Evolutionary conservation across 2,113 vertebrate species (phyloP).

Genomic region (Phalacrocorax carbo): DNA sequence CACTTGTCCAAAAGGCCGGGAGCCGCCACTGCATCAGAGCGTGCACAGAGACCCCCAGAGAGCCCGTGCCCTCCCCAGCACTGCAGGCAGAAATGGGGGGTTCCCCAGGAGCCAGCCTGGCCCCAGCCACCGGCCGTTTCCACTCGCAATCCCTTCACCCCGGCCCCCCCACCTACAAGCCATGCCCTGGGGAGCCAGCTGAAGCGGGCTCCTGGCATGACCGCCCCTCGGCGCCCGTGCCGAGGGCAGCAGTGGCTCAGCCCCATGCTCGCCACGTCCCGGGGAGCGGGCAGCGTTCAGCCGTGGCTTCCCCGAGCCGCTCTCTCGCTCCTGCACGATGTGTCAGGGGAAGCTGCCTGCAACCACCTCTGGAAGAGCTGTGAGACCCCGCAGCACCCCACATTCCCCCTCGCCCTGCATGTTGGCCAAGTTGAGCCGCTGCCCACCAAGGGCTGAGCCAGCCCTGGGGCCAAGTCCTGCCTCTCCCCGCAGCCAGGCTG

Average conservation of each 20-base stretch:
- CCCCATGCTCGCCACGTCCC: accelerated
- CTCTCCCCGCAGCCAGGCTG: background rate
- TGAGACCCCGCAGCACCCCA: accelerated
- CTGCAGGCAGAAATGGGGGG: accelerated
- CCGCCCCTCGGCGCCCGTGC: background rate
- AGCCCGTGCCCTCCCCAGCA: background rate
- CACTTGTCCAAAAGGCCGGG: background rate
- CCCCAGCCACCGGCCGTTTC: background rate
- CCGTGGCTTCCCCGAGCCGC: accelerated
- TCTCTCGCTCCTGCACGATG: background rate
- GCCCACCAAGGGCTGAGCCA: background rate
- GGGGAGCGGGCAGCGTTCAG: background rate
- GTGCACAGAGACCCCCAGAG: too few relatives aligned
- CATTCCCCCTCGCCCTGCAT: accelerated
- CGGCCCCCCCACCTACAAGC: too few relatives aligned
- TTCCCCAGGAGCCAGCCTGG: background rate
- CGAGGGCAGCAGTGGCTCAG: accelerated
- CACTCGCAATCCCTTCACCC: accelerated
- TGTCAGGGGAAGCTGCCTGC: background rate
- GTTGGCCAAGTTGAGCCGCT: accelerated
- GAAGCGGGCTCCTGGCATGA: accelerated
- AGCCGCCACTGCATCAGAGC: accelerated
- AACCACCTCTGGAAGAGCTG: background rate
- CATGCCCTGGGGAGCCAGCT: accelerated
- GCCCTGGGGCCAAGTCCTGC: background rate